Conservation (phyloP, 2,888 invertebrate species). For the Acleris emargana region DNA sequence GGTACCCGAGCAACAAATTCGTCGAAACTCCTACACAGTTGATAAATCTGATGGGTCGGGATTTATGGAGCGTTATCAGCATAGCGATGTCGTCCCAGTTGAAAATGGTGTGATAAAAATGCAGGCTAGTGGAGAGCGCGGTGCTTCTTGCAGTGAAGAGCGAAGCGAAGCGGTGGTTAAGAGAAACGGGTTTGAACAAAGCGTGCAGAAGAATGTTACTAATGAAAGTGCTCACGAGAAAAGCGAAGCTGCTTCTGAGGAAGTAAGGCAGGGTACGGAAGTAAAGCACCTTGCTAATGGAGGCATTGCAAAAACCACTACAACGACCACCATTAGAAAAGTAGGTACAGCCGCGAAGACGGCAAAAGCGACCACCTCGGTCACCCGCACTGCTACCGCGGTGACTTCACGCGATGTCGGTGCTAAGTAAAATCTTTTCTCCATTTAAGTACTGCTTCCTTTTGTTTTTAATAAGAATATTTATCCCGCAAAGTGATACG, state of each 20-base stretch:
- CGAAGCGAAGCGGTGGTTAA: conserved; percentile 59
- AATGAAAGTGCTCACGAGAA: conserved; percentile 66
- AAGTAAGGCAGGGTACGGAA: conserved; percentile 67
- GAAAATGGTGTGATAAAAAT: conserved; percentile 64
- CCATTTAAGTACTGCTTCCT: conserved; percentile 2
- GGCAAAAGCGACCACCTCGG: conserved; percentile 64
- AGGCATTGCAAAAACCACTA: conserved; percentile 70
- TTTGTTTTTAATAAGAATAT: neutral
- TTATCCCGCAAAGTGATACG: conserved; percentile 1
- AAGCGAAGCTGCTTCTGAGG: conserved; percentile 62
- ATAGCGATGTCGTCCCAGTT: conserved; percentile 67
- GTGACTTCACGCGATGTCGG: conserved; percentile 74
- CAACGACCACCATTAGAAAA: conserved; percentile 71
- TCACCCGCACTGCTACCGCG: conserved; percentile 67
- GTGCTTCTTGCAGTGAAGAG: conserved; percentile 58
- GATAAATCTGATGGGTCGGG: conserved; percentile 64
- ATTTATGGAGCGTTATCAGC: conserved; percentile 64
- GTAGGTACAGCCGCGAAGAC: conserved; percentile 70
- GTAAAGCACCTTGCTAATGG: conserved; percentile 72
- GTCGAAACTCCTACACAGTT: conserved; percentile 76
- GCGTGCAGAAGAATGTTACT: conserved; percentile 60
- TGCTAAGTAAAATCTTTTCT: conserved; percentile 57
- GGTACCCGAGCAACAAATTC: conserved; percentile 68
- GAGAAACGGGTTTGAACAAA: conserved; percentile 67
- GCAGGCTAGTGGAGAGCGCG: conserved; percentile 63